Evolutionary conservation across 2,888 invertebrate genomes (phyloP).

Genomic region (Seira musarum): DNA sequence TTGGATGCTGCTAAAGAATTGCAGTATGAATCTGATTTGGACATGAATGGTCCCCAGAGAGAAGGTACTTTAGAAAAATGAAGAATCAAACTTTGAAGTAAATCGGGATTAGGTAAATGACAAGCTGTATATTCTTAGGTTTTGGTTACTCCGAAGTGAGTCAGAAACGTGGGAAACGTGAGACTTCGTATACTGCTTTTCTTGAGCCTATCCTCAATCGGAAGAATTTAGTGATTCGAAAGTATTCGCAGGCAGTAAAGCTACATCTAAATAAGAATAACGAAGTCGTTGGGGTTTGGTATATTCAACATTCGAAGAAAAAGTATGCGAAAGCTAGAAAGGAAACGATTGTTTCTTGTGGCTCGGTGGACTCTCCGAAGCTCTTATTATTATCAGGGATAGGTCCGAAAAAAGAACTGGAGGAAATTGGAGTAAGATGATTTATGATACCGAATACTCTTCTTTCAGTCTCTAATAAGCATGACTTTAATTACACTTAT

Average conservation of each 20-base stretch:
- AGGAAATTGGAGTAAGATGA: too few relatives aligned
- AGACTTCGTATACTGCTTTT: slow-evolving; percentile 58
- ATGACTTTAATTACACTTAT: too few relatives aligned
- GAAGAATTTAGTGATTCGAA: slow-evolving; percentile 58
- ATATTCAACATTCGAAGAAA: slow-evolving; percentile 42
- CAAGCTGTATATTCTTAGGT: too few relatives aligned
- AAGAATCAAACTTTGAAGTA: too few relatives aligned
- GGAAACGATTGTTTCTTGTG: slow-evolving; percentile 53
- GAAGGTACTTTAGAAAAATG: too few relatives aligned
- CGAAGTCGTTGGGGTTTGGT: slow-evolving; percentile 60
- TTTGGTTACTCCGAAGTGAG: slow-evolving; percentile 50
- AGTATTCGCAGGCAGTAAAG: slow-evolving; percentile 48
- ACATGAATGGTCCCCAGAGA: neutral
- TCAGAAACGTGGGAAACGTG: slow-evolving; percentile 57
- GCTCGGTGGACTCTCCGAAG: slow-evolving; percentile 61
- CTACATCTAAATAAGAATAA: slow-evolving; percentile 31
- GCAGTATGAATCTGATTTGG: neutral
- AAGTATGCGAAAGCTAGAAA: slow-evolving; percentile 52
- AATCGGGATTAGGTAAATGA: too few relatives aligned
- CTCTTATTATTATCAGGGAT: slow-evolving; percentile 61
- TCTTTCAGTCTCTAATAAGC: too few relatives aligned
- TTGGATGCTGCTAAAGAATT: slow-evolving; percentile 13
- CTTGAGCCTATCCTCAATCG: slow-evolving; percentile 49
- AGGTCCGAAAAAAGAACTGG: slow-evolving; percentile 49
- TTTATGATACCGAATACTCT: too few relatives aligned